phyloP scores from a whole-genome alignment of 2,113 vertebrate species.

The Lagopus muta region DNA sequence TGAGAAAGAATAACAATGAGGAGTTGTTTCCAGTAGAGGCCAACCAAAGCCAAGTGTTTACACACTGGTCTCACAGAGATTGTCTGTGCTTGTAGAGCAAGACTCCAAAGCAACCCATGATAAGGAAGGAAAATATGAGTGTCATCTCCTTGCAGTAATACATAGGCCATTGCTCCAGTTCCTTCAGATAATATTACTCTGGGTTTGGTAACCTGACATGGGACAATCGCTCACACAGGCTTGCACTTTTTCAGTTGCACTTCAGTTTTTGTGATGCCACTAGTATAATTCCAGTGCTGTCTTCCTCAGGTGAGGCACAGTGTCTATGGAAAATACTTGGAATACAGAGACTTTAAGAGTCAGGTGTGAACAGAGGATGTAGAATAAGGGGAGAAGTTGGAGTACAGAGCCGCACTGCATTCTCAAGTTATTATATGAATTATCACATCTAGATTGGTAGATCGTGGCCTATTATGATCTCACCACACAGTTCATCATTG shows the following conservation, averaged over 20 bases:
- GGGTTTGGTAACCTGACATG: neutral
- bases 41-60: neutral
- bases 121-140: neutral
- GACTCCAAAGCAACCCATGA: neutral
- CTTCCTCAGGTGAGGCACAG: neutral
- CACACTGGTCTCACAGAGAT: neutral
- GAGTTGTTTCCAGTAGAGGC: neutral
- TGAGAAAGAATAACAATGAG: neutral
- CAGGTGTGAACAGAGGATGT: neutral
- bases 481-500: neutral
- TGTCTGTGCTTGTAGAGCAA: neutral
- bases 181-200: neutral
- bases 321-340: neutral
- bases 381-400: neutral
- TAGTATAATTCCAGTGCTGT: neutral
- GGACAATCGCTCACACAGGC: neutral
- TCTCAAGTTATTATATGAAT: neutral
- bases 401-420: neutral
- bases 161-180: neutral
- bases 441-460: neutral
- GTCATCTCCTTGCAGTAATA: neutral
- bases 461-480: neutral
- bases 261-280: neutral
- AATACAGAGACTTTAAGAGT: neutral
- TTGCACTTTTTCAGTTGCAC: neutral